Percentiles rank a stretch among this genome's conserved stretches.
Evolutionary conservation across 2,888 invertebrate species (phyloP).

Genomic region (Callosobruchus maculatus): DNA sequence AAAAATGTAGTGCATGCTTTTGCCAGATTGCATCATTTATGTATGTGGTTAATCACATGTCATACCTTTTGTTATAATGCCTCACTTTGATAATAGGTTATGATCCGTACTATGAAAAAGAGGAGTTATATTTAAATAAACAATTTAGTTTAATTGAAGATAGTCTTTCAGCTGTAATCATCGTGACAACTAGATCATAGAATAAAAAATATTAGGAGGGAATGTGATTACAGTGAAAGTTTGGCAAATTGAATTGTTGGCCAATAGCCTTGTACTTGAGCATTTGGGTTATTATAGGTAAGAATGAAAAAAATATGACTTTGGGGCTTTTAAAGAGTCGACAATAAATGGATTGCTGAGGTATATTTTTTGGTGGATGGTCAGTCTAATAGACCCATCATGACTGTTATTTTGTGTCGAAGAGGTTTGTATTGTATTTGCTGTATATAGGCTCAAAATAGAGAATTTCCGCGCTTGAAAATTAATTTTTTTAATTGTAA

Average conservation of each 20-base stretch:
- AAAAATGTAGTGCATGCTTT: too few relatives aligned
- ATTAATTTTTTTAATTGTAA: conserved; percentile 5
- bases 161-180: too few relatives aligned
- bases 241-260: neutral
- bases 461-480: conserved; percentile 19
- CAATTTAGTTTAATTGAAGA: too few relatives aligned
- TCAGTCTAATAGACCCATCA: conserved; percentile 7
- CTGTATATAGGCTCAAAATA: conserved; percentile 26
- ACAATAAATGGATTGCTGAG: neutral
- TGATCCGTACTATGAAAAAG: too few relatives aligned
- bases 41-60: too few relatives aligned
- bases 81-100: too few relatives aligned
- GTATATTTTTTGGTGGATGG: conserved; percentile 8
- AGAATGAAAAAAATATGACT: neutral
- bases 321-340: too few relatives aligned
- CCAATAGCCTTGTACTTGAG: neutral
- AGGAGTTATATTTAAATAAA: too few relatives aligned
- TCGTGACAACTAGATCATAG: too few relatives aligned
- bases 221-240: neutral
- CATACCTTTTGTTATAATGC: too few relatives aligned
- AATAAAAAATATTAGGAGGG: neutral
- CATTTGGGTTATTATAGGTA: too few relatives aligned
- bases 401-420: conserved; percentile 11
- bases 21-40: too few relatives aligned
- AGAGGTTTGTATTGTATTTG: conserved; percentile 22